Base-by-base conservation (phyloP, 2,113 vertebrate species). In the Sander lucioperca region DNA sequence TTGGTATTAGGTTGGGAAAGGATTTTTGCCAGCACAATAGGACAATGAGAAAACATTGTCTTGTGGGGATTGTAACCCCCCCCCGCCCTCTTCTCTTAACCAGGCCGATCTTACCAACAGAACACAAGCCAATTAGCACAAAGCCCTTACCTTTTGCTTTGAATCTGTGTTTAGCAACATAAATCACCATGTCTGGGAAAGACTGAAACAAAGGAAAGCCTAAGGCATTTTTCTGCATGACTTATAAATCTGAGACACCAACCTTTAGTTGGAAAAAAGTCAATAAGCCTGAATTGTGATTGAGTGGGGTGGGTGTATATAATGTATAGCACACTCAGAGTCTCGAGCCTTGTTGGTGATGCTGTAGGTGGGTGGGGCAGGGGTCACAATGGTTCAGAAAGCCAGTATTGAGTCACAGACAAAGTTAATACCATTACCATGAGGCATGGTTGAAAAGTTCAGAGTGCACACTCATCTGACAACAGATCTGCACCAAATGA, bases 391-490 rank as follows among this genome's bases (percentile, higher is more conserved):
- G 77, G 80, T 85, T 94, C 86, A 90, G 51, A 73, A 74, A 80
- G 80, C 82, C 84, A 27, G 63, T 56, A 81, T 76, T 66, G 74
- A 91, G 79, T 90, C 85, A 79, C 61, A 79, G 72, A 63, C 68
- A 43, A 78, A 88, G 84, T 90, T 91, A 90, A 94, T 94, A 82
- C 79, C 59, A 91, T 94, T 94, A 92, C 82, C 33, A 73, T 75
- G 82, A 88, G n/a, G 54, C 39, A 54, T 36, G 82, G 82, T 63
- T 62, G 59, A 77, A 73, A 84, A 58, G 85, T 84, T 82, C 87
- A 91, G 81, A 74, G 89, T 54, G 73, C 83, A 79, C 43, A 19
- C 83, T 85, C 77, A 80, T 91, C n/a, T n/a, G n/a, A n/a, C n/a
- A n/a, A n/a, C n/a, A n/a, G n/a, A n/a, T 63, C 50, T 39, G 77